Conservation (phyloP, 2,797 vertebrate genomes). For the Anguilla anguilla region DNA sequence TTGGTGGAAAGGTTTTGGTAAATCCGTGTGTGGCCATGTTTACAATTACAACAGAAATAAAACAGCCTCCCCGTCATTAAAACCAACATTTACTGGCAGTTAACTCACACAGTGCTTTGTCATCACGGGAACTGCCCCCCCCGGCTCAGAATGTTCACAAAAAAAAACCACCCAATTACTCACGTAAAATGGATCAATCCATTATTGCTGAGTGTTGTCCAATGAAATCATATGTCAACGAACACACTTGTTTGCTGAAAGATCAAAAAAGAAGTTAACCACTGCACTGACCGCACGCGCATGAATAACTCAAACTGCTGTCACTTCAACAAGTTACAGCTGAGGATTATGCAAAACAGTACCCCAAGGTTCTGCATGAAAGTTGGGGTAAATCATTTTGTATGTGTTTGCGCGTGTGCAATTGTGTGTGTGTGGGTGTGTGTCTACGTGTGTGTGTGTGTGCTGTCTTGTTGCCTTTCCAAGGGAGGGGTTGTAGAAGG, state of each 20-base stretch:
- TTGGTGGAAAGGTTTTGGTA: slow-evolving; percentile 31
- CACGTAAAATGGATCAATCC: too few relatives aligned
- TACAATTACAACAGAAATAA: slow-evolving; percentile 17
- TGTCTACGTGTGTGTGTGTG: too few relatives aligned
- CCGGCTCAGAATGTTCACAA: background rate
- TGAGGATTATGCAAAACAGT: too few relatives aligned
- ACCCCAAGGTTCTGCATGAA: too few relatives aligned
- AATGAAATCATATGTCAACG: background rate
- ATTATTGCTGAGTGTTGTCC: background rate
- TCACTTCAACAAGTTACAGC: background rate
- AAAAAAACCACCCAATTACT: background rate
- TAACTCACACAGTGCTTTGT: background rate
- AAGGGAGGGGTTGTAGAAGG: too few relatives aligned
- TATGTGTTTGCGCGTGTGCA: background rate
- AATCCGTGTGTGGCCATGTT: slow-evolving; percentile 16
- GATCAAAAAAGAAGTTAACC: too few relatives aligned
- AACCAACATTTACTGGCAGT: background rate
- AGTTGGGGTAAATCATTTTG: too few relatives aligned
- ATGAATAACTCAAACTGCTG: background rate
- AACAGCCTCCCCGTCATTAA: background rate
- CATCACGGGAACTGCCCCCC: background rate
- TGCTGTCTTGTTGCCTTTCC: too few relatives aligned
- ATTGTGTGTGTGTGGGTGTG: background rate
- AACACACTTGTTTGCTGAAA: background rate
- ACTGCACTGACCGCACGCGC: background rate